These are phyloP conservation scores for Oenanthe oenanthe DNA, from an alignment of 2,113 vertebrate genomes.

Conservation along the genomic window DNA sequence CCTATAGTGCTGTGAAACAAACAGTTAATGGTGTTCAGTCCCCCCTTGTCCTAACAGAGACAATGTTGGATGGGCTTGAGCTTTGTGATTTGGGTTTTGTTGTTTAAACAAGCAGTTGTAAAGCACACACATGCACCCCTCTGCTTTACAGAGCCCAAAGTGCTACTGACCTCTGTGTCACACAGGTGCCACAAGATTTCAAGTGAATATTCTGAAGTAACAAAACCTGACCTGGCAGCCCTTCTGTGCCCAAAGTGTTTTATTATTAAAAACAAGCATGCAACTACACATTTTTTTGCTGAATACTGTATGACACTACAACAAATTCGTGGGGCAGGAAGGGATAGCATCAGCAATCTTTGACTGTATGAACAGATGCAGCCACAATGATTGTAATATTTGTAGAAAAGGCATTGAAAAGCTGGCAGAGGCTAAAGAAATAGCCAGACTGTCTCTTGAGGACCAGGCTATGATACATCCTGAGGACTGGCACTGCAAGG, in stretches of 20 bases:
- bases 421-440: conserved; percentile 27
- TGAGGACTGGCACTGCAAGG: not conserved
- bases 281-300: conserved; percentile 32
- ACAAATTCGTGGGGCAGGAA: not conserved
- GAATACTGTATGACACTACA: not conserved
- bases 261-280: not conserved
- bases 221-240: not conserved
- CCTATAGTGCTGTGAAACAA: not conserved
- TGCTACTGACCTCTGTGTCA: not conserved
- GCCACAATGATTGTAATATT: not conserved
- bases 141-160: not conserved
- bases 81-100: not conserved
- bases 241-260: not conserved
- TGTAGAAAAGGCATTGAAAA: not conserved
- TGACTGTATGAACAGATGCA: not conserved
- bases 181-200: not conserved
- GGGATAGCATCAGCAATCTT: not conserved
- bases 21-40: not conserved
- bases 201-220: not conserved
- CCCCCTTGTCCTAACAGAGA: not conserved
- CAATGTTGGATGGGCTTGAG: not conserved
- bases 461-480: not conserved
- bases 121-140: not conserved
- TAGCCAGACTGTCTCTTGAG: not conserved
- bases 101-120: not conserved